Base-by-base conservation (phyloP, 2,113 vertebrate genomes). In the Phrynocephalus versicolor region DNA sequence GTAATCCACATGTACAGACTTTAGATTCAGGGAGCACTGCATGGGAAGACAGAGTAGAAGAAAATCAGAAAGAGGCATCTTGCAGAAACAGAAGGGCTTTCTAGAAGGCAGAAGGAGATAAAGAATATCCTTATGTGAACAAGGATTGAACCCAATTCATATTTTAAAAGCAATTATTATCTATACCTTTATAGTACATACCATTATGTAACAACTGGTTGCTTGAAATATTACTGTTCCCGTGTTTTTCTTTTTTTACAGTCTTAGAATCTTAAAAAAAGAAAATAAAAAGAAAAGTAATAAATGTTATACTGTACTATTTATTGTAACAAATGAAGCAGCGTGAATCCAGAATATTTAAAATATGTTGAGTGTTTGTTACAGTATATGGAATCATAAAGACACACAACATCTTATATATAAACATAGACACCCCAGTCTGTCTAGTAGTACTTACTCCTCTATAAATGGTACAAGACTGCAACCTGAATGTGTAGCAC, bases 191-290 rank as follows among this genome's bases (percentile, higher is more conserved):
- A 89, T 84, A 92, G 95, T 92, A 95, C 94, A 77, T 95, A 98
- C 97, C 97, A 96, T 94, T 97, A 84, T 92, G 91, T 70, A 94
- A 83, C 88, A 96, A 90, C 37, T 95, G 88, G 84, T 89, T 96
- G 82, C 94, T 88, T 93, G 96, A 95, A 51, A 96, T 89, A 85
- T 94, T 89, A 87, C 93, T 94, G 91, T 96, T 96, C 87, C 95
- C 97, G 84, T 95, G 87, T 94, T 96, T 97, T 80, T 98, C 98
- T 91, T 97, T 97, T 95, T 96, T 97, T 87, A 93, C 90, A 90
- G 96, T 97, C 96, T 96, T 98, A 88, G 96, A 96, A 95, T 98
- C 98, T 98, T 94, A 90, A 80, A 95, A 90, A 93, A 93, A 69
- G 90, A 80, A 95, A 90, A 93, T 92, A 69, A 81, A 88, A 88